Evolutionary conservation across 37 sponge, comb jelly and placozoan species (phyloP).

Genomic region (Lycopodina hypogea): DNA sequence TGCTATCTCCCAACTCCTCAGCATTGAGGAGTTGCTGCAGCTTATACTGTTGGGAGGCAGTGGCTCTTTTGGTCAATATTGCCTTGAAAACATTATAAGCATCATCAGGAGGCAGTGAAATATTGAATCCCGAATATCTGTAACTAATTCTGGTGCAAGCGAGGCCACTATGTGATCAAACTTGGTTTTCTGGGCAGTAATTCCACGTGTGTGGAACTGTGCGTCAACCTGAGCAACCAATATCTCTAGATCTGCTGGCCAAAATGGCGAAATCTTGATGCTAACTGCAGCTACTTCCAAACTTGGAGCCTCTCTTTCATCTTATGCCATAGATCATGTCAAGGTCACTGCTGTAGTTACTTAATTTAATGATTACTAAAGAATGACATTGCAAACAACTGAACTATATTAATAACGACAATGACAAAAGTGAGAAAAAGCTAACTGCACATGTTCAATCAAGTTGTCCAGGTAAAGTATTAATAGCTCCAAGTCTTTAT

Average conservation of each 20-base stretch:
- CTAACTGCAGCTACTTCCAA: too few relatives aligned
- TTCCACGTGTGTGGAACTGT: constrained; percentile 45
- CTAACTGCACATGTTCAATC: too few relatives aligned
- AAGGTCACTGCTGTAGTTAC: too few relatives aligned
- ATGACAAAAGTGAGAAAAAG: too few relatives aligned
- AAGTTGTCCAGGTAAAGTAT: too few relatives aligned
- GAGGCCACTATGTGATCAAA: constrained; percentile 53
- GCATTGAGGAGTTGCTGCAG: constrained; percentile 51
- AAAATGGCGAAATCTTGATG: too few relatives aligned
- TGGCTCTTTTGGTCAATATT: constrained; percentile 32
- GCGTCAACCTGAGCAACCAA: constrained; percentile 78
- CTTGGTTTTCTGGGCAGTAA: constrained; percentile 34
- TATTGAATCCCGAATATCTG: constrained; percentile 53
- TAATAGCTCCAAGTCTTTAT: too few relatives aligned
- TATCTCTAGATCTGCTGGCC: constrained; percentile 57
- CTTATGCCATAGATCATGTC: too few relatives aligned
- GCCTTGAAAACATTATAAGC: constrained; percentile 51
- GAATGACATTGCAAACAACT: too few relatives aligned
- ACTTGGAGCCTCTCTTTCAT: too few relatives aligned
- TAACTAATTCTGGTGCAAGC: constrained; percentile 46
- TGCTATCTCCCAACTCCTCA: constrained; percentile 54
- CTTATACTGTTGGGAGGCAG: constrained; percentile 43
- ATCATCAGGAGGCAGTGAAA: constrained; percentile 17
- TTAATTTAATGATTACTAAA: too few relatives aligned
- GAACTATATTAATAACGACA: too few relatives aligned